Conservation (phyloP, 2,113 vertebrate species). For the Mormyrus iriodes region DNA sequence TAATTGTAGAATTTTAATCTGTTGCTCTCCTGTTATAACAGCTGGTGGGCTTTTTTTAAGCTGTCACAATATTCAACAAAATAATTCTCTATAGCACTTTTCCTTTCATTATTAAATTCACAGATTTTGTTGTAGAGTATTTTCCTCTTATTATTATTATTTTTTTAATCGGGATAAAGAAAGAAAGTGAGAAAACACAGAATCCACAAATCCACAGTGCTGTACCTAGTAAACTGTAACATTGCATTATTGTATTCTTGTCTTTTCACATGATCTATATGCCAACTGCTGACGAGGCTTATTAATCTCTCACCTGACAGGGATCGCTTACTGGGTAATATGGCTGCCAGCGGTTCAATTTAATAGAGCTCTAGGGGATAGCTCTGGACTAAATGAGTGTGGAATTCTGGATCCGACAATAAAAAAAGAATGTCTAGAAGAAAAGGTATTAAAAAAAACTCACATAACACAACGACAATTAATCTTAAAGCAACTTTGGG, state of each 20-base stretch:
- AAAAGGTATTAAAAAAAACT: not conserved
- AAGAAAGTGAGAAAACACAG: not conserved
- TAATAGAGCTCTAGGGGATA: not conserved
- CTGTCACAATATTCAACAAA: slow-evolving; percentile 9
- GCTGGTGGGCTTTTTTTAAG: not conserved
- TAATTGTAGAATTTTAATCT: not conserved
- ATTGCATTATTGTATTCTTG: not conserved
- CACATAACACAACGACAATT: not conserved
- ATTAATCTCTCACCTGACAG: slow-evolving; percentile 15
- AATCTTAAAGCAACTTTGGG: not conserved
- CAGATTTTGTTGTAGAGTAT: not conserved
- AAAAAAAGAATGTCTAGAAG: not conserved
- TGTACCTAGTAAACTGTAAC: not conserved
- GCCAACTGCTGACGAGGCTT: slow-evolving; percentile 3
- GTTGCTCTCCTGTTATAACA: not conserved
- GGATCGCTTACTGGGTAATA: not conserved
- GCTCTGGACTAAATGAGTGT: not conserved
- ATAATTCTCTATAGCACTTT: not conserved
- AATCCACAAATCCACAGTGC: not conserved
- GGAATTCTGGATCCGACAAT: not conserved
- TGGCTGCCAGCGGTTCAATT: not conserved
- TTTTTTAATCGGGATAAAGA: not conserved
- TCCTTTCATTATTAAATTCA: not conserved
- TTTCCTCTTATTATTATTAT: not conserved
- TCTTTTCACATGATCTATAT: slow-evolving; percentile 15